Evolutionary conservation across 2,113 vertebrate genomes (phyloP).

Genomic region (Martes martes): DNA sequence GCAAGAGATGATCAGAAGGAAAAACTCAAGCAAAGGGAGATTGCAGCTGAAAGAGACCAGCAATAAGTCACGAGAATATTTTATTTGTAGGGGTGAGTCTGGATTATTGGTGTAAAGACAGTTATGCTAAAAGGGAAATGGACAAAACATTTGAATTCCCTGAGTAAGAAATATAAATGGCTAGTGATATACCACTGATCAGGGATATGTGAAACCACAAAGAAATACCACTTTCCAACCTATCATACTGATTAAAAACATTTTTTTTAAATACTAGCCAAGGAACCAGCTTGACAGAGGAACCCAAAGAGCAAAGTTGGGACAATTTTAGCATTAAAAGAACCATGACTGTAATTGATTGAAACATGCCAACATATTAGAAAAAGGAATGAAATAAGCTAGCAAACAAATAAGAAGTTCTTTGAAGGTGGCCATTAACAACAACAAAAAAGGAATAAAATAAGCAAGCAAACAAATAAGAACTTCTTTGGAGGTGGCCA

Average conservation of each 20-base stretch:
- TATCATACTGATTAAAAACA: not conserved
- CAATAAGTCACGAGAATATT: not conserved
- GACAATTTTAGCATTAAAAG: not conserved
- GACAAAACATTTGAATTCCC: not conserved
- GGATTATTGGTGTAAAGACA: not conserved
- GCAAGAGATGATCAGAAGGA: not conserved
- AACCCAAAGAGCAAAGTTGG: not conserved
- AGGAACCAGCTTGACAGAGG: not conserved
- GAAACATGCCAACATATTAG: not conserved
- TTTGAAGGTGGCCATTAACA: not conserved
- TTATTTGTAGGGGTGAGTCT: not conserved
- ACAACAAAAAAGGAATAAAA: not conserved
- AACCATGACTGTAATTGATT: not conserved
- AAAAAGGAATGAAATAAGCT: not conserved
- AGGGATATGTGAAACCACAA: not conserved
- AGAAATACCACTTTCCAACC: not conserved
- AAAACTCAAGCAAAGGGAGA: not conserved
- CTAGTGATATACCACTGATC: not conserved
- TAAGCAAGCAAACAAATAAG: not conserved
- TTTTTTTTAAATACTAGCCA: not conserved
- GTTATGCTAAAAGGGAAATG: not conserved
- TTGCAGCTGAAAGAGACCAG: not conserved
- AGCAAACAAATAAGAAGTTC: not conserved
- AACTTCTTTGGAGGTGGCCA: not conserved
- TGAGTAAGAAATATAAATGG: not conserved